phyloP scores from a whole-genome alignment of 2,797 vertebrate genomes.

The Myripristis murdjan region DNA sequence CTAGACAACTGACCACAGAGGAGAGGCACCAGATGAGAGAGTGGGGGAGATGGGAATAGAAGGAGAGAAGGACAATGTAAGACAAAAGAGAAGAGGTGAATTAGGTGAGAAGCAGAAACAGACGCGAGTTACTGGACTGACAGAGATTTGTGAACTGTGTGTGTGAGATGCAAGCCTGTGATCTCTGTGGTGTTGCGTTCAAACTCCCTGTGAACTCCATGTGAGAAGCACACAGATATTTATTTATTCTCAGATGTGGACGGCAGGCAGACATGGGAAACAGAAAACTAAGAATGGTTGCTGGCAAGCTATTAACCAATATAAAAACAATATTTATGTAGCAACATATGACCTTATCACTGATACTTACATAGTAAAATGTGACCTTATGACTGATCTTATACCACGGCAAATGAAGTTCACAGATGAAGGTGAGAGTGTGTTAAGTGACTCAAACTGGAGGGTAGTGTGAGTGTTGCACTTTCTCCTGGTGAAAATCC shows the following conservation, averaged over 20 bases:
- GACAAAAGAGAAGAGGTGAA: not conserved
- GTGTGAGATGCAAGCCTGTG: not conserved
- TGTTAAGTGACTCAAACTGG: too few relatives aligned
- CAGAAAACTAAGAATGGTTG: too few relatives aligned
- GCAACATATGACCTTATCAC: slow-evolving; percentile 32
- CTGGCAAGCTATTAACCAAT: not conserved
- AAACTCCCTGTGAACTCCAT: slow-evolving; percentile 2
- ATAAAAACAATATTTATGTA: slow-evolving; percentile 16
- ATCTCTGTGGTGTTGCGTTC: slow-evolving; percentile 25
- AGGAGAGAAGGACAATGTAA: not conserved
- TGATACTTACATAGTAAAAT: slow-evolving; percentile 5
- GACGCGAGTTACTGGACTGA: not conserved
- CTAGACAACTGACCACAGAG: slow-evolving; percentile 75
- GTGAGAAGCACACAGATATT: not conserved
- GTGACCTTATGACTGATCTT: not conserved
- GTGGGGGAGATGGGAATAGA: not conserved
- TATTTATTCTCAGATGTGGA: not conserved
- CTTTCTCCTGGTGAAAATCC: not conserved
- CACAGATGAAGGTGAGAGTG: too few relatives aligned
- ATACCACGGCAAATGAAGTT: not conserved
- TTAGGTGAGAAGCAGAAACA: not conserved
- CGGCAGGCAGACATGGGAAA: not conserved
- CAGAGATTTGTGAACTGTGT: not conserved
- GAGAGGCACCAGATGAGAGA: not conserved
- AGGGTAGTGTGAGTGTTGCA: not conserved